phyloP scores from a whole-genome alignment of 2,113 vertebrate genomes.

The Anolis sagrei region DNA sequence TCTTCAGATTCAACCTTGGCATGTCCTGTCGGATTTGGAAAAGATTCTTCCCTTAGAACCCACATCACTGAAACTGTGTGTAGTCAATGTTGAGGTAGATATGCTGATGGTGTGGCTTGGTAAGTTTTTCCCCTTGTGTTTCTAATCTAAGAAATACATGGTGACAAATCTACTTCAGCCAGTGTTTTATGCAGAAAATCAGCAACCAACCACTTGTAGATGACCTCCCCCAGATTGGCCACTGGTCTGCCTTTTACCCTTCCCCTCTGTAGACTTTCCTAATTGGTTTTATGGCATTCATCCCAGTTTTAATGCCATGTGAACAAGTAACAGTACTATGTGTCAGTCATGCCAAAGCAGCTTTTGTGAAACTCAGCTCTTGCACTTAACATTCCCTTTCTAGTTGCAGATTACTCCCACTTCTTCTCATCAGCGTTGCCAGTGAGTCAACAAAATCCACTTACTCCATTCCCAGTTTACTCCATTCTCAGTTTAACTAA shows the following conservation, averaged over 20 bases:
- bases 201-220: too few relatives aligned
- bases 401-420: not conserved
- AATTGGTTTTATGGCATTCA: not conserved
- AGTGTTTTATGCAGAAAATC: not conserved
- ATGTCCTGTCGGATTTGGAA: not conserved
- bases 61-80: too few relatives aligned
- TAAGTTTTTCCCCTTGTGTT: not conserved
- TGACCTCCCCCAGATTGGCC: not conserved
- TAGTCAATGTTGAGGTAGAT: too few relatives aligned
- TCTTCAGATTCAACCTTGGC: not conserved
- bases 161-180: not conserved
- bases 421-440: not conserved
- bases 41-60: not conserved
- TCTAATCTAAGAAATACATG: not conserved
- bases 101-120: too few relatives aligned
- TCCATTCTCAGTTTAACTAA: not conserved
- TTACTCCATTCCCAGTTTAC: too few relatives aligned
- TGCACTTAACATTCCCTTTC: not conserved
- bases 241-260: not conserved
- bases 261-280: too few relatives aligned
- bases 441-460: slow-evolving; percentile 1
- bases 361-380: not conserved
- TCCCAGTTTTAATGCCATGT: not conserved
- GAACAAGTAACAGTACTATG: not conserved
- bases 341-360: not conserved